These are phyloP conservation scores for Ochropleura leucogaster DNA, from an alignment of 2,888 invertebrate species.

Conservation along the genomic window DNA sequence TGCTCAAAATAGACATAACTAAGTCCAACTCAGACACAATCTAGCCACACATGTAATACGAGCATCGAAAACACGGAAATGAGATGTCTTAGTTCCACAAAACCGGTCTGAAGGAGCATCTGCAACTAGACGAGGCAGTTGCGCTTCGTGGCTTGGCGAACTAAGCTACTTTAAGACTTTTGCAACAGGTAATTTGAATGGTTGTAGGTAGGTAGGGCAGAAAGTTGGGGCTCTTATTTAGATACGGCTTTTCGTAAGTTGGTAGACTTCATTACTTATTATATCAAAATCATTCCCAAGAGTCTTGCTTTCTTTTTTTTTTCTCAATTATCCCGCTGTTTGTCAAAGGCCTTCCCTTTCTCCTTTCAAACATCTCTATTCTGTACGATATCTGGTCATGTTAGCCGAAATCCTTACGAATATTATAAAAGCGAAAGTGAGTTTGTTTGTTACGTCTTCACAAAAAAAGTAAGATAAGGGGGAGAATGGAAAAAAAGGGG, in stretches of 20 bases:
- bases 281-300: neutral
- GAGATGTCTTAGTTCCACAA: slow-evolving; percentile 30
- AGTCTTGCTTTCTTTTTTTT: neutral
- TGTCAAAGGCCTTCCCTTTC: too few species aligned
- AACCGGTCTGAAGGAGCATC: slow-evolving; percentile 9
- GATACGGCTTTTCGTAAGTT: neutral
- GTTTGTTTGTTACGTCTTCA: neutral
- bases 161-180: slow-evolving; percentile 1
- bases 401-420: too few species aligned
- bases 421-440: neutral
- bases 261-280: too few species aligned
- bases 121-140: neutral
- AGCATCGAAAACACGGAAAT: slow-evolving; percentile 49
- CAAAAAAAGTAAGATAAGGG: too few species aligned
- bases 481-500: too few species aligned
- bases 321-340: too few species aligned
- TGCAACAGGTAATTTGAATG: slow-evolving; percentile 25
- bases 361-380: too few species aligned
- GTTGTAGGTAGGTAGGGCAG: neutral
- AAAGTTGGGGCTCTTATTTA: neutral
- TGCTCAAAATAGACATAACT: neutral
- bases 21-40: slow-evolving; percentile 4
- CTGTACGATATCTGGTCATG: too few species aligned
- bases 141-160: slow-evolving; percentile 10
- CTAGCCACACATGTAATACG: neutral